Conservation (phyloP, 2,113 vertebrate genomes). For the Vanacampus margaritifer region DNA sequence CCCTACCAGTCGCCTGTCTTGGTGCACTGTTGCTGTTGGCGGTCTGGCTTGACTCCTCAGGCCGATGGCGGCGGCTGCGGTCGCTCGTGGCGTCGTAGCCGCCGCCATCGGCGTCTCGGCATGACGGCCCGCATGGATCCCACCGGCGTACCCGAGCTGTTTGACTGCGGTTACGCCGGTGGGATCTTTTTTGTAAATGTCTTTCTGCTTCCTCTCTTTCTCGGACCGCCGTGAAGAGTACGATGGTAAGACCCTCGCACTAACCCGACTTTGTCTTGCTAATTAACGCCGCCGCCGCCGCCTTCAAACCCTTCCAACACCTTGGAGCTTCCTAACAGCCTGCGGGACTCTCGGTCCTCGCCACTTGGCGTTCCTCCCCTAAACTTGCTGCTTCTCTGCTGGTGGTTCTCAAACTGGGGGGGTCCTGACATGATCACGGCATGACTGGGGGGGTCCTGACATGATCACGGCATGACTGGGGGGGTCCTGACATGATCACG, state of each 20-base stretch:
- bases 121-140: conserved; percentile 63
- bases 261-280: background rate
- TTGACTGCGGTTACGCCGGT: conserved; percentile 53
- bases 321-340: background rate
- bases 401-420: conserved; percentile 3
- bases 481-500: no score
- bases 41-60: no score
- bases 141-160: conserved; percentile 58
- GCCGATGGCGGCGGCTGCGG: no score
- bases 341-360: background rate
- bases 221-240: conserved; percentile 70
- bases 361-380: background rate
- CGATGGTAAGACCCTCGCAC: conserved; percentile 80
- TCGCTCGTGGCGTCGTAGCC: conserved; percentile 13
- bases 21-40: background rate
- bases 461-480: no score
- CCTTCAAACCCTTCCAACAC: background rate
- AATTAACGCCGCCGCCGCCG: background rate
- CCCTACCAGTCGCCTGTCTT: background rate
- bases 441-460: no score
- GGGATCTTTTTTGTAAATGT: conserved; percentile 63
- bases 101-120: conserved; percentile 47
- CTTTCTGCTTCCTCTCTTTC: conserved; percentile 71
- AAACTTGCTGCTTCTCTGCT: conserved; percentile 35
- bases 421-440: no score